Evolutionary conservation across 2,797 vertebrate species (phyloP).

Genomic region (Malacoraja senta): DNA sequence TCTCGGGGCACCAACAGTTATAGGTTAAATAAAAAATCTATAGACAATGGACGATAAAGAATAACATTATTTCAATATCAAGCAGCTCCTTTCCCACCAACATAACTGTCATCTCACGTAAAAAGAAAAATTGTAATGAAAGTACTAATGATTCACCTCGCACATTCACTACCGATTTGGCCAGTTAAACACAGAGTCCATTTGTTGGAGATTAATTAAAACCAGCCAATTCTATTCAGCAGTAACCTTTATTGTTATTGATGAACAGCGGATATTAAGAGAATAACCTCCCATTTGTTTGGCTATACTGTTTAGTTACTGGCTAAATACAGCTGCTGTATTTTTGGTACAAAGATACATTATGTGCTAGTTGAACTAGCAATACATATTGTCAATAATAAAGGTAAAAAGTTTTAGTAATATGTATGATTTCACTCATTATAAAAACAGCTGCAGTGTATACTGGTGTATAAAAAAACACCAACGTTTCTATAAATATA

Average conservation of each 20-base stretch:
- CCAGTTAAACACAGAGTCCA: neutral
- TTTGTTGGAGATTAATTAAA: conserved; percentile 45
- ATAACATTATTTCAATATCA: neutral
- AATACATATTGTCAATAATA: conserved; percentile 51
- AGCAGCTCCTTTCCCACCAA: neutral
- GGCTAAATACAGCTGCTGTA: conserved; percentile 50
- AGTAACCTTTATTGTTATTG: conserved; percentile 56
- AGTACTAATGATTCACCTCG: neutral
- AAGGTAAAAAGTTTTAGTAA: conserved; percentile 63
- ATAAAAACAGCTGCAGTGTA: conserved; percentile 62
- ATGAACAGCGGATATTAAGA: conserved; percentile 54
- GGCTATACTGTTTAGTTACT: conserved; percentile 50
- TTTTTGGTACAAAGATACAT: conserved; percentile 62
- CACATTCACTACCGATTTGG: conserved; percentile 10
- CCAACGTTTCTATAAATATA: conserved; percentile 66
- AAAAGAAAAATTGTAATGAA: neutral
- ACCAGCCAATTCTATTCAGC: conserved; percentile 49
- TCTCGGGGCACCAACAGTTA: neutral
- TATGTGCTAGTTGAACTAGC: conserved; percentile 53
- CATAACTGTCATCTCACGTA: neutral
- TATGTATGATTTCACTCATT: conserved; percentile 65
- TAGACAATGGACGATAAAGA: neutral
- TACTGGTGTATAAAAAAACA: conserved; percentile 62
- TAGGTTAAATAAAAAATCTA: neutral
- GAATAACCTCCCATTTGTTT: conserved; percentile 55